Conservation (phyloP, 2,888 invertebrate species). For the Catocala nupta region DNA sequence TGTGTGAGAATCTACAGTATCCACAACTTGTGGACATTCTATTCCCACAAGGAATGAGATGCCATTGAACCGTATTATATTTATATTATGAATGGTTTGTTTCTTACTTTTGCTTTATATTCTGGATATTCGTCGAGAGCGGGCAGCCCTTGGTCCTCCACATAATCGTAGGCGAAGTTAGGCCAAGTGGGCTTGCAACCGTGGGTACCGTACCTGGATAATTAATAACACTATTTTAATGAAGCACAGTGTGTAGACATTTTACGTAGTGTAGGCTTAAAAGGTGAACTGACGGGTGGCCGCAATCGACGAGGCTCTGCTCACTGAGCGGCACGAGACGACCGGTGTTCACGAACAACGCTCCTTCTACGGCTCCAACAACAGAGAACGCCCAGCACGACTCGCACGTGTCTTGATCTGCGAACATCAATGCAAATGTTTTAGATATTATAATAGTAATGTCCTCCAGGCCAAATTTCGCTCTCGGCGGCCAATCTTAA, state of each 20-base stretch:
- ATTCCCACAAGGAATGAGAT: too few species aligned
- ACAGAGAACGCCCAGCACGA: constrained; percentile 84
- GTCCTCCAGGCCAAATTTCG: too few species aligned
- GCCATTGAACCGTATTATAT: too few species aligned
- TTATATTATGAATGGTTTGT: too few species aligned
- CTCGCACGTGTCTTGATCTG: constrained; percentile 72
- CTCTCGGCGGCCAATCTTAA: too few species aligned
- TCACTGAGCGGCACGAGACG: constrained; percentile 73
- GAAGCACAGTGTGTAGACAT: too few species aligned
- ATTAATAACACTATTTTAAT: too few species aligned
- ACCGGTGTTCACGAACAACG: constrained; percentile 70
- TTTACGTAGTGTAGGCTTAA: too few species aligned
- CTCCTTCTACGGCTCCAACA: constrained; percentile 78
- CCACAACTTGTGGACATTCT: too few species aligned
- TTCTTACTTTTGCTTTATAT: constrained; percentile 63
- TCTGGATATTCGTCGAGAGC: constrained; percentile 66
- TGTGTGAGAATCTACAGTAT: too few species aligned
- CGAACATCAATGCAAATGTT: constrained; percentile 12
- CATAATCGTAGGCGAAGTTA: constrained; percentile 71
- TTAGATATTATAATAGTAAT: neutral
- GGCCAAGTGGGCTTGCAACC: constrained; percentile 79
- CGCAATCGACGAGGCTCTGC: constrained; percentile 79
- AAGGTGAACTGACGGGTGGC: constrained; percentile 58
- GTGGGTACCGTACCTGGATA: constrained; percentile 64
- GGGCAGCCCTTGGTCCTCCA: constrained; percentile 66